A percentile compares a stretch with the other conserved stretches of the same genome.
These are phyloP conservation scores for Cranoglanis bouderius DNA, from an alignment of 2,113 vertebrate species.

Conservation along the genomic window DNA sequence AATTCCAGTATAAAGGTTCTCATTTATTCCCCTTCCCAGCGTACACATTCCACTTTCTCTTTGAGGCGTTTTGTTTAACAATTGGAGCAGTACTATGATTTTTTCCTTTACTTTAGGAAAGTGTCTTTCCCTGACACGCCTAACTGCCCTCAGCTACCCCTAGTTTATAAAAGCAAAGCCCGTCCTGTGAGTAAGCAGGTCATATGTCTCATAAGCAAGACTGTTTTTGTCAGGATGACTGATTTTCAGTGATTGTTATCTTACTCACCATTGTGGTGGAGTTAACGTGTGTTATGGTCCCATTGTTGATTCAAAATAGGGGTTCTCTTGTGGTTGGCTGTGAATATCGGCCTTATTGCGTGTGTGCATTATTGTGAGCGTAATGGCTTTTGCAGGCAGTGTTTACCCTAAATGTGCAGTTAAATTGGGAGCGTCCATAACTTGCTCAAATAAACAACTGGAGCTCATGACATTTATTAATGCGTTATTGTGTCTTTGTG, in stretches of 20 bases:
- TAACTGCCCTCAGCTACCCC: neutral
- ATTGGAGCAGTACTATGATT: neutral
- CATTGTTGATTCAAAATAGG: neutral
- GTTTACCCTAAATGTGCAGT: neutral
- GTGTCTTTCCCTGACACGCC: neutral
- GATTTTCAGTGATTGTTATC: neutral
- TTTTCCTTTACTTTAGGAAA: neutral
- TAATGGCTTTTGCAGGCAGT: neutral
- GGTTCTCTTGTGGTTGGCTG: neutral
- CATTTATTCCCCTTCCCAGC: neutral
- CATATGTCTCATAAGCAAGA: neutral
- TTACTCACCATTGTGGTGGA: neutral
- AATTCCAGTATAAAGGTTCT: neutral
- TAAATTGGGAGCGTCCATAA: neutral
- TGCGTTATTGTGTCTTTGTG: neutral
- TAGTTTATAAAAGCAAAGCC: neutral
- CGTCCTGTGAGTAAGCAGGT: neutral
- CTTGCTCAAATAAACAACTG: neutral
- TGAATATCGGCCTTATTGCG: neutral
- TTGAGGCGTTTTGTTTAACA: neutral
- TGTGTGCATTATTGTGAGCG: neutral
- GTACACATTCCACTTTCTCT: neutral
- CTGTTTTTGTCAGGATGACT: neutral
- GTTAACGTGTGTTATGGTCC: neutral
- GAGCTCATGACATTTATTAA: neutral